Base-by-base conservation (phyloP, 2,113 vertebrate species). In the Eptesicus fuscus region DNA sequence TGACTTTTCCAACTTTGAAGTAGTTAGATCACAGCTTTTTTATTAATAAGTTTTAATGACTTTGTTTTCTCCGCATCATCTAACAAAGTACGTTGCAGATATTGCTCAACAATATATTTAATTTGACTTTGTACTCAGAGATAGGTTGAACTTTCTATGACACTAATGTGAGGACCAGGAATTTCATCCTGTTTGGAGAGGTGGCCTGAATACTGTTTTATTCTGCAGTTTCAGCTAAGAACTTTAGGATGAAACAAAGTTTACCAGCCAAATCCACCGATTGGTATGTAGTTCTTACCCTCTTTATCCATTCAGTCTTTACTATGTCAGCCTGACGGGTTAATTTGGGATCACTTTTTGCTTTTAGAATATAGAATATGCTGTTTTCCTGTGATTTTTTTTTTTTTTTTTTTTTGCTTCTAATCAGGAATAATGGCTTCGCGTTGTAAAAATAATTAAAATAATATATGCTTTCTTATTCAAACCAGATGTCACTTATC, bases 1-100 rank as follows among this genome's bases (percentile, higher is more conserved):
- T 97, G 97, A 95, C 96, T 92, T 96, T 90, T 90, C 71, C 32
- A 87, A 95, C 96, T 97, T 97, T 97, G 97, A 96, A 95, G 97
- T 96, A 56, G 63, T 92, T 92, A 95, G 93, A 96, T 96, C 96
- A 93, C 82, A 95, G 96, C 91, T 88, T 93, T 73, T 95, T 95
- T 94, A 92, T 95, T 97, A 96, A 88, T 73, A 92, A 51, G 95
- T 93, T 95, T 96, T 97, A 97, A 96, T 97, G 96, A 97, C 96
- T 97, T 95, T 97, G 96, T 97, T 97, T 97, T 96, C 74, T 80
- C 37, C 67, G 70, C 70, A 70, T 82, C 84, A 69, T 95, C 85
- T 95, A 90, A 95, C 90, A 88, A 95, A 95, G 88, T 61, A 86
- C 13, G 9, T 95, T 92, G 69, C 73, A 69, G 74, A 83, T 67